Evolutionary conservation across 2,888 invertebrate species (phyloP), one percentile per base, ranked within the genome.

Genomic region (Kuschelorhynchus macadamiae): DNA sequence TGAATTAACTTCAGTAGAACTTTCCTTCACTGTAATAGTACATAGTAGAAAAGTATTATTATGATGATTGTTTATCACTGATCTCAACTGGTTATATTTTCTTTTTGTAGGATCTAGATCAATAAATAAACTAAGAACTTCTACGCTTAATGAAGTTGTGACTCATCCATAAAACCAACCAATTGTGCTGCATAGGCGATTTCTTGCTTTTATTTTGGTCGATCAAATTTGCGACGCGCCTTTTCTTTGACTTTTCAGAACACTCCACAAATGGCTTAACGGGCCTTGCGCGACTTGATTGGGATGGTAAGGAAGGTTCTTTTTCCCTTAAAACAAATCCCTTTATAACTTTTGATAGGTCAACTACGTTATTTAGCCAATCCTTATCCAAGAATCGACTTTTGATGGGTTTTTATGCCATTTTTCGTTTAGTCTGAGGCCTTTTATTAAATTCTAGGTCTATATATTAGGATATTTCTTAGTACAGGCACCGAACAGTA

Each of bases 31-130:
- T n/a, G n/a, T n/a, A n/a, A n/a, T n/a, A n/a, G n/a, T n/a, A n/a
- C n/a, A n/a, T n/a, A 9, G 9, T 32, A 9, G 32, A 32, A 32
- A 32, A 32, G 32, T 32, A 9, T 32, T 9, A 32, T 32, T 32
- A 9, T 32, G 32, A n/a, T n/a, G n/a, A n/a, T n/a, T n/a, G n/a
- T n/a, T n/a, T n/a, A n/a, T n/a, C n/a, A 36, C 36, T 3, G 36
- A 36, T 36, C 36, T 36, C 36, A 36, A 36, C 5, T 12, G 36
- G 36, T 36, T 36, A 36, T 36, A 36, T 36, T 36, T 36, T 36
- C 11, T 4, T 36, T 36, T 36, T 36, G 36, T 36, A 36, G 11
- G 36, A 36, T 36, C 36, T n/a, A n/a, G 11, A 36, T 36, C 36
- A 12, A 36, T 36, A 36, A 36, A 36, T 36, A 36, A 36, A 36